Percentiles rank a stretch among this genome's conserved stretches.
Conservation (phyloP, 2,113 vertebrate genomes). For the Percina caprodes region DNA sequence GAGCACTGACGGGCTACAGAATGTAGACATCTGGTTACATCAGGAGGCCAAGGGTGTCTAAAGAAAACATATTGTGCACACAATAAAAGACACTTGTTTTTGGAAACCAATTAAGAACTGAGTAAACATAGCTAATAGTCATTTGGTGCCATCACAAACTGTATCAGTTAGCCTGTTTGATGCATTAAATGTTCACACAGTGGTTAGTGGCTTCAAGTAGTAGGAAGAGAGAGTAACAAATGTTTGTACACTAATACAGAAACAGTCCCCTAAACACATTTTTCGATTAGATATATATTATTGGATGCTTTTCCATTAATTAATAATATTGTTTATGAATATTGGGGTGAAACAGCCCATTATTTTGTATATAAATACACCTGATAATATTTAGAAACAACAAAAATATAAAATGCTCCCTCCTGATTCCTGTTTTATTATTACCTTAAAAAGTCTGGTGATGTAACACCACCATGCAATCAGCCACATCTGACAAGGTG, state of each 20-base stretch:
- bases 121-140: slow-evolving; percentile 52
- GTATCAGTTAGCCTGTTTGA: slow-evolving; percentile 48
- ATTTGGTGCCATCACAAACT: slow-evolving; percentile 58
- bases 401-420: neutral
- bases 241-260: slow-evolving; percentile 7
- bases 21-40: slow-evolving; percentile 27
- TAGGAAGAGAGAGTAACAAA: slow-evolving; percentile 2
- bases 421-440: neutral
- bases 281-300: neutral
- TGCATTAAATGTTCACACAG: slow-evolving; percentile 55
- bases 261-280: neutral
- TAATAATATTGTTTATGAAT: neutral
- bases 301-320: neutral
- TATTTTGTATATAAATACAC: neutral
- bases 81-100: slow-evolving; percentile 35
- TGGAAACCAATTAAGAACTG: slow-evolving; percentile 46
- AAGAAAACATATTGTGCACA: slow-evolving; percentile 48
- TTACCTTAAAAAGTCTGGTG: neutral
- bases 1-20: neutral
- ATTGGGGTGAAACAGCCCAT: neutral
- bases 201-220: slow-evolving; percentile 20
- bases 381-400: neutral
- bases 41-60: slow-evolving; percentile 28
- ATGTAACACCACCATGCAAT: neutral
- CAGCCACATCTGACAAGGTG: neutral